phyloP scores from a whole-genome alignment of 1,140 invertebrate genomes.

The Platorchestia sp. region DNA sequence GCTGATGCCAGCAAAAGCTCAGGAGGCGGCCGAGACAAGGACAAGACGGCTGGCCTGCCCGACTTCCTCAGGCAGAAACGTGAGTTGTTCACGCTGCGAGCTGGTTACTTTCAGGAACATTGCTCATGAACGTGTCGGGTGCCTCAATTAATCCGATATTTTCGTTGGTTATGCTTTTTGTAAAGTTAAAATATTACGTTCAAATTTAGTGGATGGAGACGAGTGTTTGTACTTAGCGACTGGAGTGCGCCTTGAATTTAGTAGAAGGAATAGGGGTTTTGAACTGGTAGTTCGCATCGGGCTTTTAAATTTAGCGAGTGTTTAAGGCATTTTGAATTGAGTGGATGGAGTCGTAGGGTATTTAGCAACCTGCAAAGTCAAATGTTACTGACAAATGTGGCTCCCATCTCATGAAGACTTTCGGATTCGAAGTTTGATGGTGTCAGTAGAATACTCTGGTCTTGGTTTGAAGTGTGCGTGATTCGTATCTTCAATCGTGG shows the following conservation, averaged over 20 bases:
- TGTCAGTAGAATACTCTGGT: not conserved
- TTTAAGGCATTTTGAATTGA: too few relatives aligned
- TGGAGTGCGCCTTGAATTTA: not conserved
- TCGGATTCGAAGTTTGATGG: not conserved
- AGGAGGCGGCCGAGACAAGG: not conserved
- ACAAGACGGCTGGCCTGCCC: not conserved
- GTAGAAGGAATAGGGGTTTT: too few relatives aligned
- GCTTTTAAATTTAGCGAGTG: not conserved
- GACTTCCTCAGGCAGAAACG: constrained; percentile 25
- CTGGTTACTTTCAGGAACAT: not conserved
- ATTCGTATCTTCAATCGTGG: not conserved
- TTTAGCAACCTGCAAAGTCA: not conserved
- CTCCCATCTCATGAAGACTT: not conserved
- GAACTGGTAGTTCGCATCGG: not conserved
- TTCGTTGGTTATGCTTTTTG: too few relatives aligned
- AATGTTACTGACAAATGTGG: not conserved
- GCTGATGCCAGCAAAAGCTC: not conserved
- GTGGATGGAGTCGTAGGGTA: too few relatives aligned
- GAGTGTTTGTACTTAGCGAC: not conserved
- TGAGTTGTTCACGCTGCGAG: not conserved
- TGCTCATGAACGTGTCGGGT: too few relatives aligned
- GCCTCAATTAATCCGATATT: too few relatives aligned
- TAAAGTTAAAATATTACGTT: too few relatives aligned
- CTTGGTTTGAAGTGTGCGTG: not conserved
- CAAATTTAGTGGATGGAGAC: not conserved